Base-by-base conservation (phyloP, 2,888 invertebrate species). In the Thysanoteuthis rhombus region DNA sequence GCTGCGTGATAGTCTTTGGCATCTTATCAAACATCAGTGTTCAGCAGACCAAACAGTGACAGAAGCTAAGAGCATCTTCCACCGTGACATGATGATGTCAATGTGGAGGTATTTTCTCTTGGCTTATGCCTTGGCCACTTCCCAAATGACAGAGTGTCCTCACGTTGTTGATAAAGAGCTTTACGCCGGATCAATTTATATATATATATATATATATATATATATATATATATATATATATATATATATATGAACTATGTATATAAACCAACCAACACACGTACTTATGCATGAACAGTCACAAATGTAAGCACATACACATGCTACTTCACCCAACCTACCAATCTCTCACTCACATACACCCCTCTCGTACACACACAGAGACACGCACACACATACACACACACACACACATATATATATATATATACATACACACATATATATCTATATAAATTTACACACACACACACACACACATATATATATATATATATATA, bases 11-110 rank as follows among this genome's bases (percentile, higher is more conserved):
- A n/a, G 75, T 75, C n/a, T 75, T 75, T 75, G 75, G 75, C 75
- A 75, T 75, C 75, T 75, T n/a, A 75, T 75, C 75, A 75, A 52
- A 75, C 75, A 75, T 75, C 75, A 75, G n/a, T 75, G 75, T 75
- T 75, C 75, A 75, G 75, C 36, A 75, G 75, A 75, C 75, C 75
- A 75, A 75, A 75, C n/a, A 75, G 75, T 36, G 75, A 75, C 75
- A 75, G 75, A 75, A 75, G 75, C 16, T 75, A 75, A 75, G 75
- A 75, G 36, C 75, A 75, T 75, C 36, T 75, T 75, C 75, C 75
- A 75, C 75, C n/a, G 19, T 10, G n/a, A 75, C n/a, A 75, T n/a
- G 36, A 75, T n/a, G 36, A 75, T 75, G 75, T 75, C 75, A 75
- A 36, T 75, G 75, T 16, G 75, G 19, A 36, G 75, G n/a, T 75